Evolutionary conservation across 2,888 invertebrate species (phyloP), one percentile per base, ranked within the genome.

Genomic region (Netelia virgata): DNA sequence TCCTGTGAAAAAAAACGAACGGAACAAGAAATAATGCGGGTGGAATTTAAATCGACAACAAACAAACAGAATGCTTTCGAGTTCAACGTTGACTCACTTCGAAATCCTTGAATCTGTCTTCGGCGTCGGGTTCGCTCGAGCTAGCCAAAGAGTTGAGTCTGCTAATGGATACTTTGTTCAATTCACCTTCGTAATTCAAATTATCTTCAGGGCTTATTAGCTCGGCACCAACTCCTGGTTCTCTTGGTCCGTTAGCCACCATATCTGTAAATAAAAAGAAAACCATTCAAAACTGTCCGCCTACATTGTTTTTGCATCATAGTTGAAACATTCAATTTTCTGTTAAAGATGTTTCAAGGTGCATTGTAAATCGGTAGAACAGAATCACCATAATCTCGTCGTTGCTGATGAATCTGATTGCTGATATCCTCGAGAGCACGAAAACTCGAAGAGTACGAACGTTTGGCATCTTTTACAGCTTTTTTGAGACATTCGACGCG

Each of bases 401-500:
- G 94, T 91, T 96, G 95, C 91, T 94, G 94, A 92, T 98, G 98
- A 87, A 98, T 98, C 91, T 98, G 98, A 94, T 98, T 98, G 9
- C 98, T 98, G 84, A 99, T 98, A 88, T 96, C 96, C 93, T 98
- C 98, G 41, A 99, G 94, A 86, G 97, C 96, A 87, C 96, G 96
- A 63, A 99, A 94, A 0, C 98, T 97, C 85, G 96, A 96, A 1
- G 98, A 95, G 94, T 99, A 98, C 66, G 96, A 96, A 86, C 94
- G 95, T 93, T 99, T 99, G 1, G 97, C 96, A 90, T 96, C 95
- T 16, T 96, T 95, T 68, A 99, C 97, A 73, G 97, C 96, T 78
- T 95, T 95, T 90, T 98, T 97, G 14, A 99, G 94, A 87, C 96
- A 96, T 89, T 97, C 97, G 18, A 98, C 97, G 90, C 97, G 96